Conservation (phyloP, 2,113 vertebrate genomes). For the Motacilla tschutschensis region DNA sequence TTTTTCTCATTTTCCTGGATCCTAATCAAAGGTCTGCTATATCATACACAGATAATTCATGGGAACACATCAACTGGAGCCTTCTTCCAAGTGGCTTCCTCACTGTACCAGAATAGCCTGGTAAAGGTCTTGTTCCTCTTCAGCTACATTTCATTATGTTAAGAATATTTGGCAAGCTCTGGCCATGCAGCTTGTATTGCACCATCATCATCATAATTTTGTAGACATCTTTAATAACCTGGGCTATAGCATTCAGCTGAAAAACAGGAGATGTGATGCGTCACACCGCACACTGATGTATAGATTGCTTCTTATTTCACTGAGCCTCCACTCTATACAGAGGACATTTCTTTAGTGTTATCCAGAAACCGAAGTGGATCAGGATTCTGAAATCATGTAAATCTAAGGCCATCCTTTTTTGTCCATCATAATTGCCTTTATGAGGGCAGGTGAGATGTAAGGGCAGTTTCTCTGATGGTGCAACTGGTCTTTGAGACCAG, state of each 20-base stretch:
- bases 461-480: not conserved
- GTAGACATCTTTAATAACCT: not conserved
- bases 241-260: not conserved
- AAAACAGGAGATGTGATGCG: not conserved
- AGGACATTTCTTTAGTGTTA: not conserved
- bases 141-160: not conserved
- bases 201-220: fast-evolving
- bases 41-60: not conserved
- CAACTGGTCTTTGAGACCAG: not conserved
- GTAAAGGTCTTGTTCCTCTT: not conserved
- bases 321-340: not conserved
- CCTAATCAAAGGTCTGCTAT: not conserved
- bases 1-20: not conserved
- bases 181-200: not conserved
- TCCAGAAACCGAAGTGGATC: not conserved
- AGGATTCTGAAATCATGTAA: not conserved
- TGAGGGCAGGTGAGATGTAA: not conserved
- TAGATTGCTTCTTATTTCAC: not conserved
- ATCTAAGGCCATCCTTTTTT: not conserved
- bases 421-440: not conserved
- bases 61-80: not conserved
- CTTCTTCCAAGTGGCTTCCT: not conserved
- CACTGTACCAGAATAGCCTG: not conserved
- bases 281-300: not conserved
- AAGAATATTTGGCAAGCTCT: not conserved